Percentiles rank a stretch among this genome's conserved stretches.
Evolutionary conservation across 2,113 vertebrate species (phyloP).

Genomic region (Corythoichthys intestinalis): DNA sequence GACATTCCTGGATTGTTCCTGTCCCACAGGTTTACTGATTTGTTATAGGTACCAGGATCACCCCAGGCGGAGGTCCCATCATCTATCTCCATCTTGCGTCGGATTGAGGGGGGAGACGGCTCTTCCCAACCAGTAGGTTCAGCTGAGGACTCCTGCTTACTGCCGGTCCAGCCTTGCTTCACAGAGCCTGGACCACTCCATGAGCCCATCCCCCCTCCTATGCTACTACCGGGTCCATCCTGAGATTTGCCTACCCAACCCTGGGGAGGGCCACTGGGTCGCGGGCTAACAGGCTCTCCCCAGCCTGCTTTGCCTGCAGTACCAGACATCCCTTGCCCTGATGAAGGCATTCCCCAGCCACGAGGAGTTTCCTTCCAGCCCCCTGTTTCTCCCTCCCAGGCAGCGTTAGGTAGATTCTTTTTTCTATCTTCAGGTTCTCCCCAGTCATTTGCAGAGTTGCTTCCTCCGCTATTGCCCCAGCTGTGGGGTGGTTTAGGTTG

Average conservation of each 20-base stretch:
- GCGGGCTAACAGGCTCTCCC: slow-evolving; percentile 78
- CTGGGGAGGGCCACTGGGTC: slow-evolving; percentile 77
- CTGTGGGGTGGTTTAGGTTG: slow-evolving; percentile 70
- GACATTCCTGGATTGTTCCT: slow-evolving; percentile 86
- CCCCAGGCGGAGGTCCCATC: slow-evolving; percentile 98
- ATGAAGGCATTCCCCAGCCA: slow-evolving; percentile 60
- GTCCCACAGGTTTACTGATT: slow-evolving; percentile 96
- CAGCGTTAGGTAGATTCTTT: slow-evolving; percentile 66
- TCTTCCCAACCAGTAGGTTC: slow-evolving; percentile 95
- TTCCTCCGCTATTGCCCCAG: slow-evolving; percentile 66
- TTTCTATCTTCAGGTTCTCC: slow-evolving; percentile 68
- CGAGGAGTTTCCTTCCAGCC: slow-evolving; percentile 81
- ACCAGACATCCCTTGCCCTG: slow-evolving; percentile 49
- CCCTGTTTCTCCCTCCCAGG: slow-evolving; percentile 80
- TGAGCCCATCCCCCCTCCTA: slow-evolving; percentile 83
- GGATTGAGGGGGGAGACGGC: slow-evolving; percentile 90
- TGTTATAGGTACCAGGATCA: slow-evolving; percentile 87
- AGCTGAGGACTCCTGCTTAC: slow-evolving; percentile 77
- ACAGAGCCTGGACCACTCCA: slow-evolving; percentile 69
- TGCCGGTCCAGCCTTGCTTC: slow-evolving; percentile 52
- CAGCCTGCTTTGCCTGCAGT: slow-evolving; percentile 71
- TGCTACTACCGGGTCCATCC: slow-evolving; percentile 81
- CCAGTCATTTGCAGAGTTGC: slow-evolving; percentile 67
- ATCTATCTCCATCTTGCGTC: slow-evolving; percentile 97
- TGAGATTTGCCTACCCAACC: slow-evolving; percentile 87